Evolutionary conservation across 2,797 vertebrate genomes (phyloP), one percentile per base, ranked within the genome.

Genomic region (Eulemur coronatus): DNA sequence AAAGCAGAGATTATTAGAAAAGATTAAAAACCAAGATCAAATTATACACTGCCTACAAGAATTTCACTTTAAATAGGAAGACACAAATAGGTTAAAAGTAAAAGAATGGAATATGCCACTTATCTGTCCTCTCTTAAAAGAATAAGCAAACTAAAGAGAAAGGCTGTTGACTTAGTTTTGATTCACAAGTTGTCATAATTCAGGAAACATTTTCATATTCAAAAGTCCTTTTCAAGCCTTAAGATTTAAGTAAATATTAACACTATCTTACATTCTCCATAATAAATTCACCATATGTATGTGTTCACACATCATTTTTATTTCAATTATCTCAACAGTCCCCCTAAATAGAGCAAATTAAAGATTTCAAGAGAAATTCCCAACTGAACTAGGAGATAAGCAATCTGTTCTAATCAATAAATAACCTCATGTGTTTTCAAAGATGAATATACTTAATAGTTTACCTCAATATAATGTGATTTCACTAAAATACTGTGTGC

Each of bases 171-270:
- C 11, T 26, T n/a, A 81, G 79, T 86, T 91, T 38, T 95, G 48
- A 94, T 76, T 89, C 28, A 84, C 10, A 84, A 82, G 33, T 13
- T 91, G 30, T 46, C 70, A 85, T 35, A 95, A 86, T 69, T 94
- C 43, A 89, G 38, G 43, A 93, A 84, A 38, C 59, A 88, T 65
- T 78, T 89, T 90, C 65, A 94, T 41, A 84, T 84, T 65, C 43
- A 92, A 92, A 22, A 94, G 28, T 82, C n/a, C 43, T 76, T 89
- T 61, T 79, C n/a, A 80, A 88, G 72, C 13, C 48, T 92, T 82
- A 12, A 94, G 24, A 75, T 75, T 79, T 86, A 89, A 88, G 9
- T 48, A 93, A 94, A 63, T 55, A 94, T 61, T 93, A 96, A 94
- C 46, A 84, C n/a, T 85, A 72, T 46, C 14, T 78, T 73, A 11